Base-by-base conservation (phyloP, 2,113 vertebrate genomes). In the Pyxicephalus adspersus region DNA sequence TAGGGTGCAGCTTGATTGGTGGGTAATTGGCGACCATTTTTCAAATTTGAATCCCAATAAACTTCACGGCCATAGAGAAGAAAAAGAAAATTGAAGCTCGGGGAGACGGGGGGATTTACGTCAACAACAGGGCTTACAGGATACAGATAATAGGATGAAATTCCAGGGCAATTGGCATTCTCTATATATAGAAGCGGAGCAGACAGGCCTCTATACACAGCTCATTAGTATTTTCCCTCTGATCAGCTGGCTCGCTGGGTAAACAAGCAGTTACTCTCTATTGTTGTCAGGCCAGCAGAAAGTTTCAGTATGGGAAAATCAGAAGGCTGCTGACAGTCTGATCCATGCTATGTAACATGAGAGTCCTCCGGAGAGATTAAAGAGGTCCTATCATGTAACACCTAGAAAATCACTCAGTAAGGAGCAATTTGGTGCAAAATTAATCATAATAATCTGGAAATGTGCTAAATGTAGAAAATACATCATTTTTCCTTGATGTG, bases 151-250 rank as follows among this genome's bases (percentile, higher is more conserved):
- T 29, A 72, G 67, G 67, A 52, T 70, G 50, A 50, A 28, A 28
- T 52, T 70, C 45, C 45, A 50, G 52, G 22, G 31, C 50, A 58
- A 50, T 76, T 61, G 34, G 73, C n/a, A 15, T 38, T 45, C 4
- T 50, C 57, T 76, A 76, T 61, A 63, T 76, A 76, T 76, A 76
- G 73, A 5, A 0, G 57, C 16, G 4, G 8, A 34, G 50, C 76
- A 2, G 64, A 45, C 19, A 23, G 61, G 61, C 51, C 45, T 54
- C 63, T 77, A 77, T 28, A 66, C 28, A 57, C 45, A 38, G 63
- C 63, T 54, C 50, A 66, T 66, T 77, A 77, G 28, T 29, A 51
- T 11, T 77, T 66, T 66, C 26, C 38, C 38, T 54, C 63, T 11
- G 45, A 57, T 57, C 51, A 22, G 50, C 25, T 26, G 28, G 26